Evolutionary conservation across 2,888 invertebrate species (phyloP).

Genomic region (Mechanitis mazaeus): DNA sequence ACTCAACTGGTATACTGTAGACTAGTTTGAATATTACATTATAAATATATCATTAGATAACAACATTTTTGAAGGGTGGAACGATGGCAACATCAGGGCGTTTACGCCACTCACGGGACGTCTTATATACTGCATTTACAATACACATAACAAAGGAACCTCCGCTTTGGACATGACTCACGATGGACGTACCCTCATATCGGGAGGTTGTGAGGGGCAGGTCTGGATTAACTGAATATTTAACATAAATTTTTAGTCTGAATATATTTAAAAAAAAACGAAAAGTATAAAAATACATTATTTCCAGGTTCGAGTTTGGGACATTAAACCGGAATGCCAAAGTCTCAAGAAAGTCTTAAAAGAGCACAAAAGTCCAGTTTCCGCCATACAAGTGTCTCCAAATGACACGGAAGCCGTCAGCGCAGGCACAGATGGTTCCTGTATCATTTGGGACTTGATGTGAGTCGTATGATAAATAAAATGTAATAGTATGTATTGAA

Average conservation of each 20-base stretch:
- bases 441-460: conserved; percentile 94
- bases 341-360: conserved; percentile 85
- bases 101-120: conserved; percentile 90
- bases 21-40: not conserved
- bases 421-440: conserved; percentile 93
- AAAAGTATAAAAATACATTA: not conserved
- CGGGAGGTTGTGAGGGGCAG: conserved; percentile 96
- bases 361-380: conserved; percentile 93
- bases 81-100: conserved; percentile 87
- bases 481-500: too few species aligned
- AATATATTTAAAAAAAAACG: too few species aligned
- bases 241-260: not conserved
- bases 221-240: conserved; percentile 45
- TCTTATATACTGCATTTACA: conserved; percentile 87
- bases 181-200: conserved; percentile 84
- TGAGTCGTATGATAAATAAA: conserved; percentile 44
- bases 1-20: too few species aligned
- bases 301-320: conserved; percentile 85
- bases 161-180: conserved; percentile 87
- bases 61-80: conserved; percentile 77
- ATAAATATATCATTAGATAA: not conserved
- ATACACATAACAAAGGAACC: conserved; percentile 93
- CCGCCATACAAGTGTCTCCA: conserved; percentile 86
- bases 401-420: conserved; percentile 90
- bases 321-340: conserved; percentile 81